These are phyloP conservation scores for Dolomedes plantarius DNA, from an alignment of 2,888 invertebrate species.

Conservation along the genomic window DNA sequence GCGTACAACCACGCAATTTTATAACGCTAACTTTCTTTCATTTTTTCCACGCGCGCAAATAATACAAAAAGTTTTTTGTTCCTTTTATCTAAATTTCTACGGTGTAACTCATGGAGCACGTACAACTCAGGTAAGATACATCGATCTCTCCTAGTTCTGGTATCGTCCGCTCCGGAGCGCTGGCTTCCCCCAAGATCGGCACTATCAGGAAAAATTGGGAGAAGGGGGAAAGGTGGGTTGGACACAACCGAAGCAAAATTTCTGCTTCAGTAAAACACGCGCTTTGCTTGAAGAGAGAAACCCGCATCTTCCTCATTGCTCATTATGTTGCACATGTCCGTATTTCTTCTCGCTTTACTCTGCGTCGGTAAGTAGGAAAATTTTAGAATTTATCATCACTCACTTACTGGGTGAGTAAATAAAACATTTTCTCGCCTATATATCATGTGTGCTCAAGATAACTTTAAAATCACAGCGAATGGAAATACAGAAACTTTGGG, in stretches of 20 bases:
- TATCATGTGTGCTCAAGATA: too few species aligned
- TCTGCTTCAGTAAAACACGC: conserved; percentile 70
- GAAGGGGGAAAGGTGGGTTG: conserved; percentile 38
- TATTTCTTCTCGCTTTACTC: conserved; percentile 29
- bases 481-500: too few species aligned
- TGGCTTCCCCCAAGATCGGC: conserved; percentile 22
- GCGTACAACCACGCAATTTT: conserved; percentile 38
- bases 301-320: conserved; percentile 61
- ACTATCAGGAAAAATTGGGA: conserved; percentile 49
- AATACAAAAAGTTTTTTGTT: conserved; percentile 65
- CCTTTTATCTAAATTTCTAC: conserved; percentile 70
- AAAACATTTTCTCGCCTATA: background rate
- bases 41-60: conserved; percentile 68
- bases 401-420: background rate
- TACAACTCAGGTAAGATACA: conserved; percentile 65
- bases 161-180: conserved; percentile 44
- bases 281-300: conserved; percentile 65
- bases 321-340: conserved; percentile 63
- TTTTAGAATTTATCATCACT: background rate
- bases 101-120: conserved; percentile 58
- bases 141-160: conserved; percentile 58
- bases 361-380: conserved; percentile 41
- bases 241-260: conserved; percentile 54
- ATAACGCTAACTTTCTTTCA: conserved; percentile 58
- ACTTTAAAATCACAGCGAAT: too few species aligned